Evolutionary conservation across 1,140 invertebrate species (phyloP).

Genomic region (Carcinoscorpius rotundicauda): DNA sequence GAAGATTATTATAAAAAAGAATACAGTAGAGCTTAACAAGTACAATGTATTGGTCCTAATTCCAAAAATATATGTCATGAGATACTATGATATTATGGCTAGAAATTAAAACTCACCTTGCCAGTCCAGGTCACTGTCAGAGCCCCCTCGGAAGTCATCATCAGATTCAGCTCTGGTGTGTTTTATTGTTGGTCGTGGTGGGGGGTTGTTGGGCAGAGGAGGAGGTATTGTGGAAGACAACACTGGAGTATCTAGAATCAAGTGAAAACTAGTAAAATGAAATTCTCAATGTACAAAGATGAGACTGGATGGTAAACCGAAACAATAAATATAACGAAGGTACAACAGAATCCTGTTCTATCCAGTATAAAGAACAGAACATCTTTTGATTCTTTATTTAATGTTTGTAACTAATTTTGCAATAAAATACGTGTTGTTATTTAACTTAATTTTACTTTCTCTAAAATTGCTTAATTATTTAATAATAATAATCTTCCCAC

Average conservation of each 20-base stretch:
- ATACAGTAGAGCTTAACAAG: not conserved
- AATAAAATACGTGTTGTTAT: no score
- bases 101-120: constrained; percentile 10
- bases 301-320: constrained; percentile 6
- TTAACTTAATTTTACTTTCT: no score
- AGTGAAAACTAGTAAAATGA: not conserved
- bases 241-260: no score
- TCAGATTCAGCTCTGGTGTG: constrained; percentile 11
- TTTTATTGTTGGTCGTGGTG: constrained; percentile 6
- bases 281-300: not conserved
- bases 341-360: not conserved
- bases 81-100: not conserved
- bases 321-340: constrained; percentile 2
- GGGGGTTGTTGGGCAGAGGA: constrained; percentile 18
- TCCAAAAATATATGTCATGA: not conserved
- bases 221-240: constrained; percentile 9
- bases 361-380: constrained; percentile 1
- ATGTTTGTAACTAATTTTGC: no score
- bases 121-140: constrained; percentile 16
- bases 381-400: not conserved
- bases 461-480: no score
- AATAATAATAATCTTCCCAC: no score
- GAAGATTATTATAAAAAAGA: constrained; percentile 1
- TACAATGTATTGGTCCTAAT: not conserved
- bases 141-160: constrained; percentile 16